Evolutionary conservation across 2,797 vertebrate species (phyloP).

Genomic region (Syngnathus rostellatus): DNA sequence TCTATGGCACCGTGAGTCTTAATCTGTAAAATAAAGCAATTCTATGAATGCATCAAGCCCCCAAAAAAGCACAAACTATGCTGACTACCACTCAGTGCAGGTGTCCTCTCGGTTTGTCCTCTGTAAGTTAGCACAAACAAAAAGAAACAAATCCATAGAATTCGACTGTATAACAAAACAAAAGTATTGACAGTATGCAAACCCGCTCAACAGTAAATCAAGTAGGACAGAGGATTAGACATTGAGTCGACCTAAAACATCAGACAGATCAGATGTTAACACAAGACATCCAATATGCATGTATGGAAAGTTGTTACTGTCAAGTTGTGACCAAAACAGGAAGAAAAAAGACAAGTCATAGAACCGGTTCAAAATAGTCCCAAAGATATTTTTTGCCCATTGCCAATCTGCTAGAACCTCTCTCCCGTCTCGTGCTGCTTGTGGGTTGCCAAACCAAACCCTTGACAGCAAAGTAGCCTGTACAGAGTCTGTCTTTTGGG

Average conservation of each 20-base stretch:
- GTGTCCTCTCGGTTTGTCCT: not conserved
- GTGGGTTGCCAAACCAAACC: not conserved
- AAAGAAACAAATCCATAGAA: not conserved
- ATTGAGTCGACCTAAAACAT: not conserved
- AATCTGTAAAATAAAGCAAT: not conserved
- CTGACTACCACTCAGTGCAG: not conserved
- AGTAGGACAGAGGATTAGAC: not conserved
- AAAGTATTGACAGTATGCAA: not conserved
- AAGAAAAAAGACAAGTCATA: not conserved
- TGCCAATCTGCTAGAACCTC: slow-evolving; percentile 34
- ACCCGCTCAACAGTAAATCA: not conserved
- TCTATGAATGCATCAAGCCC: not conserved
- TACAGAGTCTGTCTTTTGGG: not conserved
- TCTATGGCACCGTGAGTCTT: not conserved
- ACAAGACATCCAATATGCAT: not conserved
- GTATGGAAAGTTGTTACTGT: slow-evolving; percentile 5
- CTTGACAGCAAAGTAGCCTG: not conserved
- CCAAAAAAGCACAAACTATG: not conserved
- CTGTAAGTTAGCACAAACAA: too few relatives aligned
- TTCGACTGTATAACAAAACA: not conserved
- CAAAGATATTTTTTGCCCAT: slow-evolving; percentile 11
- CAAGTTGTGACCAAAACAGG: slow-evolving; percentile 10
- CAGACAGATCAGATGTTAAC: not conserved
- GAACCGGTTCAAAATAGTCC: not conserved
- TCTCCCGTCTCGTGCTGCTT: not conserved